Evolutionary conservation across 92 coral and sea anemone species (phyloP), one percentile per base, ranked within the genome.

Genomic region (Pocillopora meandrina): DNA sequence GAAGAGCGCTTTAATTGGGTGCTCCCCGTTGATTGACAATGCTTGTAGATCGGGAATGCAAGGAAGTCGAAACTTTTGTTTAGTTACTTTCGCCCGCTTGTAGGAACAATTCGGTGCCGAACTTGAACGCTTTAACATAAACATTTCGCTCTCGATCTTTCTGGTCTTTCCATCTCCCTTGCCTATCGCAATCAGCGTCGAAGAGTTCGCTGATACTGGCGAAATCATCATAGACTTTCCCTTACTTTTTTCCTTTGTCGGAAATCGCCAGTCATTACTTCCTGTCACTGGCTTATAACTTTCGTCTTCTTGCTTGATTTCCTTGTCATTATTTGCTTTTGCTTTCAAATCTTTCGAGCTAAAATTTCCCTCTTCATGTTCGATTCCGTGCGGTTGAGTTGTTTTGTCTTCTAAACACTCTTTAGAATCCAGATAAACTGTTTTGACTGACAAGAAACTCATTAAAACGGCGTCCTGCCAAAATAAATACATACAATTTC

Each of bases 61-160:
- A 35, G 86, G 86, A 72, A 82, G 86, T 17, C 79, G 84, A 80
- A 57, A 12, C 71, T 21, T 61, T 23, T 61, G 71, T 61, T 80
- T 80, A 33, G 76, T 80, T 19, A 61, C 47, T 72, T 49, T 72
- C 59, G 66, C 55, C 10, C 13, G 67, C 60, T 49, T 65, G 65
- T 69, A 56, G 19, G 66, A 56, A 69, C 52, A 67, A 68, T 75
- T 75, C 1, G 76, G 75, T 2, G 76, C 65, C 31, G 84, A 68
- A 11, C 16, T 80, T 3, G 76, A 68, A 10, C 76, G 84, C 9
- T 33, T 56, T 58, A 19, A 56, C n/a, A 35, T 58, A 18, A n/a
- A 80, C 12, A 33, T 26, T 57, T 35, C 76, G 2, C 34, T 57
- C 5, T 16, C 35, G 15, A 23, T 56, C n/a, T 16, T 14, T n/a